phyloP scores from a whole-genome alignment of 2,797 vertebrate species.

The Bradypus variegatus region DNA sequence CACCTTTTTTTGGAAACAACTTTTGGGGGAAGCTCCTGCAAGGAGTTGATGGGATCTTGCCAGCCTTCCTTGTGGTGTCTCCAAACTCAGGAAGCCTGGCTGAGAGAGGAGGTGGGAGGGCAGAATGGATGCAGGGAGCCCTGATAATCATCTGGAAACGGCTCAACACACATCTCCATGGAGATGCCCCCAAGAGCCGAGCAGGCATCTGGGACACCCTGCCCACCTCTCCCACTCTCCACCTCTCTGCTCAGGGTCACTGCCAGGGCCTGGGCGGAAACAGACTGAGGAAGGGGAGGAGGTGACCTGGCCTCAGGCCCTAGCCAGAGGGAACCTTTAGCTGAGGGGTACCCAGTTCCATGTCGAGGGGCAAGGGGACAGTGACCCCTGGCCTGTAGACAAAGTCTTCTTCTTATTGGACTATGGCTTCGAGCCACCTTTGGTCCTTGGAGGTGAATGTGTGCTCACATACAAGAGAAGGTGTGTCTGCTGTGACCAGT shows the following conservation, averaged over 20 bases:
- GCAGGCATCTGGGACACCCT: constrained; percentile 31
- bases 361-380: not conserved
- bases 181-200: constrained; percentile 27
- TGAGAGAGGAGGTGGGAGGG: not conserved
- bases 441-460: not conserved
- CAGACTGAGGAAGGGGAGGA: not conserved
- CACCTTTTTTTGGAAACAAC: not conserved
- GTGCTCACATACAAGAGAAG: not conserved
- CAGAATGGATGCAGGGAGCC: not conserved
- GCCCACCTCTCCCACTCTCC: constrained; percentile 16
- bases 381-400: not conserved
- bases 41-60: not conserved
- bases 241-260: constrained; percentile 17
- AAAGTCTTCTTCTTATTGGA: constrained; percentile 19
- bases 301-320: not conserved
- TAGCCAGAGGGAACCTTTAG: not conserved
- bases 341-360: not conserved
- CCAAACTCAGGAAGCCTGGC: not conserved
- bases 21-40: not conserved
- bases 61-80: not conserved
- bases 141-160: constrained; percentile 54
- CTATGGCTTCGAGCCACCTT: not conserved
- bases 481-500: not conserved
- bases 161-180: constrained; percentile 29
- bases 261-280: constrained; percentile 28